phyloP scores from a whole-genome alignment of 2,888 invertebrate species.

The Drosophila picticornis region DNA sequence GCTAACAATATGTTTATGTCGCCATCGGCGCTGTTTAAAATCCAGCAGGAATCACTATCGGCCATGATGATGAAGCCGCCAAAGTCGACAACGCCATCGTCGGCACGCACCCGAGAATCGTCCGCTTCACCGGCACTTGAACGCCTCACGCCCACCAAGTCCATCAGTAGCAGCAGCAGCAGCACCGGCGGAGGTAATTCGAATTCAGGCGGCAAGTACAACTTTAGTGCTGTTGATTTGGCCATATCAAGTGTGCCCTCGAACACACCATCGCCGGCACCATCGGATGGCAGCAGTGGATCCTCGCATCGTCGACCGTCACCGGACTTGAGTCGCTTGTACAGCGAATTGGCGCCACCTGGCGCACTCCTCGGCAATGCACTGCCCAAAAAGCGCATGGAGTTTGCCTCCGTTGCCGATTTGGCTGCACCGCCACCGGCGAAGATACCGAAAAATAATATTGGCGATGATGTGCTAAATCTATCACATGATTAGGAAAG shows the following conservation, averaged over 20 bases:
- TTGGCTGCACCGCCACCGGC: constrained; percentile 86
- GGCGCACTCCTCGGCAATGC: constrained; percentile 62
- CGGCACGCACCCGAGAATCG: constrained; percentile 84
- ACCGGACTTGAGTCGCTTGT: constrained; percentile 84
- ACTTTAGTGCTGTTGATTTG: constrained; percentile 85
- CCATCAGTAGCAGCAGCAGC: constrained; percentile 52
- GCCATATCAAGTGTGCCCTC: constrained; percentile 85
- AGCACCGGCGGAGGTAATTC: constrained; percentile 64
- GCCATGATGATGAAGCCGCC: constrained; percentile 87
- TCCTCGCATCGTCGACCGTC: constrained; percentile 82
- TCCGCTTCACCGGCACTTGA: constrained; percentile 84
- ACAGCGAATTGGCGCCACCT: constrained; percentile 82
- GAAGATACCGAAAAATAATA: constrained; percentile 87
- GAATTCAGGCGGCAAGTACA: constrained; percentile 81
- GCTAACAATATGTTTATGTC: constrained; percentile 93
- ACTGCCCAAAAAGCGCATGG: constrained; percentile 85
- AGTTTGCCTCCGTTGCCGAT: constrained; percentile 85
- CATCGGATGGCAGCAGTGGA: constrained; percentile 82
- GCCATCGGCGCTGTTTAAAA: constrained; percentile 89
- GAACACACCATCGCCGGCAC: constrained; percentile 83
- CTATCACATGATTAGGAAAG: constrained; percentile 82
- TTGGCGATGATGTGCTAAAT: constrained; percentile 84
- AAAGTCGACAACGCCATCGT: constrained; percentile 84
- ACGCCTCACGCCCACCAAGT: constrained; percentile 84
- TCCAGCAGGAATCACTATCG: constrained; percentile 87